These are phyloP conservation scores for Scaptodrosophila lebanonensis DNA, from an alignment of 1,140 invertebrate species.

Conservation along the genomic window DNA sequence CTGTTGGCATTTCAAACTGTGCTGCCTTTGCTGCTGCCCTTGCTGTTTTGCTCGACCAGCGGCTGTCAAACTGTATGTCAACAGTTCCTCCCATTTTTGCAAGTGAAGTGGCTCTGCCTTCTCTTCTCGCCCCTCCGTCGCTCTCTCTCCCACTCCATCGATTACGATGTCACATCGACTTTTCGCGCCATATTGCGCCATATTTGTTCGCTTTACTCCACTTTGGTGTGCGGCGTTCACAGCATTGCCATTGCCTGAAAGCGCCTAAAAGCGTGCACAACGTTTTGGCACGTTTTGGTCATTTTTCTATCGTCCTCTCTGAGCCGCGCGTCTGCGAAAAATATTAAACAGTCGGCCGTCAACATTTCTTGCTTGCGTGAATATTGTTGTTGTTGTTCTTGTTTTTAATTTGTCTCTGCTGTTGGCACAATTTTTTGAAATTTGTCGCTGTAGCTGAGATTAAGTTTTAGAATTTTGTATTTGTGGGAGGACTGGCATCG, in stretches of 20 bases:
- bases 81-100: no score
- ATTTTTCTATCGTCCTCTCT: neutral
- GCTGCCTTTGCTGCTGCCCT: slow-evolving; percentile 14
- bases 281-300: neutral
- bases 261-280: slow-evolving; percentile 29
- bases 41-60: neutral
- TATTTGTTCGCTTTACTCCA: no score
- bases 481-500: no score
- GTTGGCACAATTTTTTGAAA: no score
- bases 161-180: no score
- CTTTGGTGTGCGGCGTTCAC: no score
- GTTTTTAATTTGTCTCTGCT: no score
- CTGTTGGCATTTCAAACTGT: slow-evolving; percentile 2
- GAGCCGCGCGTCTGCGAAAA: neutral
- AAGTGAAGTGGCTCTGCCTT: no score
- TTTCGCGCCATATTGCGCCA: neutral
- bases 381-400: no score
- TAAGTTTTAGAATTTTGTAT: no score
- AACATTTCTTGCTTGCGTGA: neutral
- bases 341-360: neutral
- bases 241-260: slow-evolving; percentile 27
- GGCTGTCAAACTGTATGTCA: no score
- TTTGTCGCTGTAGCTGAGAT: no score
- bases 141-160: slow-evolving; percentile 6
- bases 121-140: neutral